Evolutionary conservation across 2,113 vertebrate genomes (phyloP).

Genomic region (Dasyornis broadbenti): DNA sequence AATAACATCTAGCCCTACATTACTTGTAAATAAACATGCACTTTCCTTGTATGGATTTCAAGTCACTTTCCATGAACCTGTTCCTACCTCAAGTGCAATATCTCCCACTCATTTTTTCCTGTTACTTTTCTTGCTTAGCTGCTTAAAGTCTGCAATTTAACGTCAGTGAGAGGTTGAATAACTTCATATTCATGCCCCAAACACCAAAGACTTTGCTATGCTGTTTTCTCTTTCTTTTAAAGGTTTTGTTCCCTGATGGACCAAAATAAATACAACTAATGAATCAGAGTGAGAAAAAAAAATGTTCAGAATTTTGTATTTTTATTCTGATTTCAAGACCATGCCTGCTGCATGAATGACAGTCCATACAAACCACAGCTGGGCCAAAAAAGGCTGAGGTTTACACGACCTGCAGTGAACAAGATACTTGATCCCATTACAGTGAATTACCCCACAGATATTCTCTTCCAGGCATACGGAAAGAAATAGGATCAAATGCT

Average conservation of each 20-base stretch:
- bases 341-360: not conserved
- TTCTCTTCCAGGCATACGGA: not conserved
- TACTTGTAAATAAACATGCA: not conserved
- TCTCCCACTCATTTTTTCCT: not conserved
- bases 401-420: not conserved
- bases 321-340: not conserved
- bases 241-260: not conserved
- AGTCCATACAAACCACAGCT: not conserved
- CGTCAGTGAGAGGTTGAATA: not conserved
- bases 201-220: not conserved
- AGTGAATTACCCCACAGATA: not conserved
- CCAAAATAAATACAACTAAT: not conserved
- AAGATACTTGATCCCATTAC: not conserved
- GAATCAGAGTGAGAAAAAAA: not conserved
- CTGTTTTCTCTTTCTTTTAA: not conserved
- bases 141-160: not conserved
- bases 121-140: not conserved
- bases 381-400: not conserved
- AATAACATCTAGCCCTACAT: not conserved
- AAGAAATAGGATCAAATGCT: not conserved
- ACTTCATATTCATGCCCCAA: not conserved
- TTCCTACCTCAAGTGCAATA: not conserved
- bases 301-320: not conserved
- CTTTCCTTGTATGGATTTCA: not conserved
- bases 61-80: not conserved